phyloP scores from a whole-genome alignment of 2,888 invertebrate species.

The Nemoura dubitans region DNA sequence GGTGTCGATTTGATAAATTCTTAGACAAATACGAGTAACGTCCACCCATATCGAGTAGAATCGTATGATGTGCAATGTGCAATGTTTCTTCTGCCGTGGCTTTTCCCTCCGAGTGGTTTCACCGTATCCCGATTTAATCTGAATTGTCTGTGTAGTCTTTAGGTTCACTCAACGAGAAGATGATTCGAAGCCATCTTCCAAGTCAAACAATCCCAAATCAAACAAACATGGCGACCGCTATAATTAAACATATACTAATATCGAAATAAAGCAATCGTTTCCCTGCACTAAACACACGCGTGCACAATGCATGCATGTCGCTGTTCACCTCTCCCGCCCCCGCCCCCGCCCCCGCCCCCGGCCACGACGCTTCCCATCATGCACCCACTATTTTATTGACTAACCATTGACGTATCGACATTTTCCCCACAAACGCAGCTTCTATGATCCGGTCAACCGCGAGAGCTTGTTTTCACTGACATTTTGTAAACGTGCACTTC shows the following conservation, averaged over 20 bases:
- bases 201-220: conserved; percentile 7
- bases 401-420: background rate
- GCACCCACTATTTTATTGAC: background rate
- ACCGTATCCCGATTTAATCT: background rate
- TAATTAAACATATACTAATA: background rate
- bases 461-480: background rate
- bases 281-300: background rate
- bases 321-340: background rate
- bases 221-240: background rate
- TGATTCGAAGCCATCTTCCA: background rate
- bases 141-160: background rate
- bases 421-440: background rate
- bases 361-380: background rate
- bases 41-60: background rate
- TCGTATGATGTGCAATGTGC: conserved; percentile 24
- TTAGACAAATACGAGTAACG: background rate
- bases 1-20: background rate
- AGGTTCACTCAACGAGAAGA: background rate
- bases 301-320: background rate
- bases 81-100: background rate
- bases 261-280: background rate
- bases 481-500: background rate
- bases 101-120: too few relatives aligned
- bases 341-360: background rate
- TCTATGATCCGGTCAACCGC: background rate